Conservation (phyloP, 2,797 vertebrate species). For the Bucorvus abyssinicus region DNA sequence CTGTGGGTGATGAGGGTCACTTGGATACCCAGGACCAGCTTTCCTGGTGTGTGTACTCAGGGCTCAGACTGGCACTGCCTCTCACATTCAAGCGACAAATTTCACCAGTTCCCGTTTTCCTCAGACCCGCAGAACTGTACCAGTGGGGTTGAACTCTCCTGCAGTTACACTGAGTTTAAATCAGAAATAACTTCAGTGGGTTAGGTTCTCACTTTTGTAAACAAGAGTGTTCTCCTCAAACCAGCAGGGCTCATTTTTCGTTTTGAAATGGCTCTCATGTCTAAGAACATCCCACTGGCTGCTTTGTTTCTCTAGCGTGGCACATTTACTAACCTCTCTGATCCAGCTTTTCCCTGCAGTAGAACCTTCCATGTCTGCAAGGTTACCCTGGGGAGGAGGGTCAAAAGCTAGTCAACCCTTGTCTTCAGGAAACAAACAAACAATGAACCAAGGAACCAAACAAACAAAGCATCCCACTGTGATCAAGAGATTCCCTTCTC, state of each 20-base stretch:
- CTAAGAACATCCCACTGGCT: not conserved
- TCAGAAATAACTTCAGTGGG: not conserved
- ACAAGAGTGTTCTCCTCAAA: not conserved
- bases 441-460: not conserved
- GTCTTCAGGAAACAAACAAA: not conserved
- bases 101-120: not conserved
- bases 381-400: not conserved
- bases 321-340: not conserved
- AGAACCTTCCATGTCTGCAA: not conserved
- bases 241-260: not conserved
- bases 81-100: not conserved
- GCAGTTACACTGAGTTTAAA: not conserved
- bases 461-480: not conserved
- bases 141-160: not conserved
- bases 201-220: not conserved
- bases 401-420: not conserved
- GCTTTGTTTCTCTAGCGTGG: not conserved
- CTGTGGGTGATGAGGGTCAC: not conserved
- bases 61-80: not conserved
- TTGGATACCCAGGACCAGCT: not conserved
- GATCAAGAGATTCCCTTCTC: not conserved
- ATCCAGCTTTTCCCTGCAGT: not conserved
- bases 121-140: not conserved
- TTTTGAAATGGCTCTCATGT: not conserved
- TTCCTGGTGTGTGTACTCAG: fast-evolving